Percentiles rank a stretch among this genome's conserved stretches.
phyloP scores from a whole-genome alignment of 2,797 vertebrate genomes.

The Gadopsis marmoratus region DNA sequence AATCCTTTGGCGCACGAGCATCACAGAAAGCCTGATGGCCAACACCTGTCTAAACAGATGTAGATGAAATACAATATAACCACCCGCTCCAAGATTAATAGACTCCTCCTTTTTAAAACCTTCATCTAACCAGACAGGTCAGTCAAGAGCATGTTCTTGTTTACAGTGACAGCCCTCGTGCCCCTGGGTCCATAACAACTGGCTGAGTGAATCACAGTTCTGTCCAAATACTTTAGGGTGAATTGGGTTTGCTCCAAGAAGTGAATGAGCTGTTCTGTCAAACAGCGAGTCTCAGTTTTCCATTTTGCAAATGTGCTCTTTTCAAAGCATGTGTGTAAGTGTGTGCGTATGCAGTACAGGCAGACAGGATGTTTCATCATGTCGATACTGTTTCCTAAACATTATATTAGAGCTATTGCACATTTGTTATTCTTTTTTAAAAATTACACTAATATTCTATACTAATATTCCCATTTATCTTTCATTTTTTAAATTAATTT shows the following conservation, averaged over 20 bases:
- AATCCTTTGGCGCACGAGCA: constrained; percentile 5
- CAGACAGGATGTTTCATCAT: background rate
- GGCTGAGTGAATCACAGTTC: constrained; percentile 48
- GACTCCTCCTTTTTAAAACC: constrained; percentile 10
- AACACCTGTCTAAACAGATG: constrained; percentile 62
- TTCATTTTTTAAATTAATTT: background rate
- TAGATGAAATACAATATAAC: constrained; percentile 45
- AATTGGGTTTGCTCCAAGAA: constrained; percentile 32
- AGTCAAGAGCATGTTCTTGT: constrained; percentile 36
- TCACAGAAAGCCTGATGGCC: constrained; percentile 31
- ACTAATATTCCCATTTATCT: background rate
- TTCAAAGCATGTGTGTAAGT: background rate
- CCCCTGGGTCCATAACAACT: constrained; percentile 22
- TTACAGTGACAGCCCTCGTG: constrained; percentile 16
- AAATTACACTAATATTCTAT: background rate
- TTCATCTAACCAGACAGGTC: constrained; percentile 37
- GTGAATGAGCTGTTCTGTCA: constrained; percentile 22
- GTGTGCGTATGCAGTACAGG: background rate
- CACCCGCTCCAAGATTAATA: constrained; percentile 40
- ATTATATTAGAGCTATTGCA: background rate
- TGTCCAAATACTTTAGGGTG: constrained; percentile 34
- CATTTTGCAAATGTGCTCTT: constrained; percentile 5
- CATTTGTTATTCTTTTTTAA: background rate
- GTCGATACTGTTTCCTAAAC: background rate
- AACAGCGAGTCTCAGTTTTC: constrained; percentile 16